These are phyloP conservation scores for Brevimyrus niger DNA, from an alignment of 2,113 vertebrate genomes.

Conservation along the genomic window DNA sequence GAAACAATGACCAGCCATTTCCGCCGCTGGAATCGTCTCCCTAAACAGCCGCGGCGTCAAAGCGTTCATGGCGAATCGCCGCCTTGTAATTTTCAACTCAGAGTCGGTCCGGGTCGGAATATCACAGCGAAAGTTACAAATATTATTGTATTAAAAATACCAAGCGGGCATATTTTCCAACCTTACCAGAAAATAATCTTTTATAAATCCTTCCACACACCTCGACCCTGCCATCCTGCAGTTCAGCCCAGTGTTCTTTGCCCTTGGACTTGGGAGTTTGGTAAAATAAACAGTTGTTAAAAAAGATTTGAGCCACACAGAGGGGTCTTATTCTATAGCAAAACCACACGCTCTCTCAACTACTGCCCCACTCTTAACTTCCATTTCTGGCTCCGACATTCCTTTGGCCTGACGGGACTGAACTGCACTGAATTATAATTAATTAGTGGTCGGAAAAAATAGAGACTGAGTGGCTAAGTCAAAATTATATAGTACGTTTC, in stretches of 20 bases:
- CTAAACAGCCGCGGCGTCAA: not conserved
- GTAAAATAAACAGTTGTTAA: conserved; percentile 11
- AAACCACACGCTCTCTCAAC: conserved; percentile 34
- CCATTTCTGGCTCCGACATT: conserved; percentile 55
- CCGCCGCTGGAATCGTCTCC: not conserved
- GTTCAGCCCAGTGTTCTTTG: not conserved
- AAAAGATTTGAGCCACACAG: conserved; percentile 20
- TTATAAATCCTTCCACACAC: conserved; percentile 8
- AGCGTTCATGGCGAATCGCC: not conserved
- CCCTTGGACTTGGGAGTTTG: conserved; percentile 5
- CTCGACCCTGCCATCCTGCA: not conserved
- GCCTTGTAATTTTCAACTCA: not conserved
- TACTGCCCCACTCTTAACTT: conserved; percentile 29
- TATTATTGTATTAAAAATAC: conserved; percentile 5
- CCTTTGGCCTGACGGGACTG: conserved; percentile 62
- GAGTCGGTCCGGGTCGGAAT: not conserved
- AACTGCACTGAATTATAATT: conserved; percentile 55
- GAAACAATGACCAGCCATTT: not conserved
- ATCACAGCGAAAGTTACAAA: not conserved
- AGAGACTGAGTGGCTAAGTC: conserved; percentile 54
- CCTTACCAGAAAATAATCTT: not conserved
- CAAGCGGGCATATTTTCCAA: not conserved
- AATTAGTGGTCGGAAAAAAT: conserved; percentile 71
- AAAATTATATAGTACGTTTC: conserved; percentile 62
- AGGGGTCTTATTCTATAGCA: conserved; percentile 21